Evolutionary conservation across 2,888 invertebrate genomes (phyloP), one percentile per base, ranked within the genome.

Genomic region (Alentia gelatinosa): DNA sequence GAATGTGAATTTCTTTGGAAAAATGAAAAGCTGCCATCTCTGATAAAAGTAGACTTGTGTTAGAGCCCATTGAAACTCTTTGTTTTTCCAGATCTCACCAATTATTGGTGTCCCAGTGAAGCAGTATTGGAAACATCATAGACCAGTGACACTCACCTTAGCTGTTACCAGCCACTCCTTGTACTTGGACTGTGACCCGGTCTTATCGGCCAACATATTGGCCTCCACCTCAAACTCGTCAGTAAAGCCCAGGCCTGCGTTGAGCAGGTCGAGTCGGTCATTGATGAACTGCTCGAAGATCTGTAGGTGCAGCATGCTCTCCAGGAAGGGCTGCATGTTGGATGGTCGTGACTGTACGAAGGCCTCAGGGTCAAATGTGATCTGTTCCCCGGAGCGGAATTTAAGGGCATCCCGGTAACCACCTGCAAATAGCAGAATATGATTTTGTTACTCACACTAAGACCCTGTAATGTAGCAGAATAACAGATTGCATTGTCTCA

Each of bases 161-260:
- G 98, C 98, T 1, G 97, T 97, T 50, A 97, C 97, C 15, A 97
- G 97, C 98, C 98, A 98, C 94, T 98, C 98, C 93, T 97, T 97
- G 96, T 98, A 98, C 92, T 97, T 97, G 92, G 97, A 97, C 95
- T 97, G 94, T 35, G 95, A 94, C 91, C 94, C 95, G 95, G 97
- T 97, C 89, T 97, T 97, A 93, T 97, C 97, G 5, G 97, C 97
- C 95, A 97, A 97, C 93, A 97, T 97, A 96, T 97, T 98, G 91
- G 97, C 98, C 96, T 99, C 99, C 95, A 98, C 97, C 96, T 99
- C 99, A 96, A 99, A 99, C 95, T 99, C 98, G 96, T 99, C 99
- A 50, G 98, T 98, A 96, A 98, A 98, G 0, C 98, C 98, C 91
- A 98, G 97, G 0, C 99, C 99, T n/a, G 98, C 97, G 96, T 99